These are phyloP conservation scores for Seira ritae DNA, from an alignment of 2,888 invertebrate genomes.

Conservation along the genomic window DNA sequence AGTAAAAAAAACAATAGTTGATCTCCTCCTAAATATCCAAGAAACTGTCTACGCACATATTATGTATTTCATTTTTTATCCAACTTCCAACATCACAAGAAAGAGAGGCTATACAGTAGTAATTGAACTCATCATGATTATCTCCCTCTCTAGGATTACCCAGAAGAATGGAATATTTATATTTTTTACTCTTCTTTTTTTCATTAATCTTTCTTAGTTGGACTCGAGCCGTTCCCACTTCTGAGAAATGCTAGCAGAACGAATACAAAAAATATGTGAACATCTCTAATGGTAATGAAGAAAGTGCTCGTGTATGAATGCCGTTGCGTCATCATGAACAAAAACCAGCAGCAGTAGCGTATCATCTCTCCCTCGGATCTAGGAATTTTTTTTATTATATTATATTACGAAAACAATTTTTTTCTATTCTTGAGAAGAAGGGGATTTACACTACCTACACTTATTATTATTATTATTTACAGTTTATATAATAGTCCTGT, in stretches of 20 bases:
- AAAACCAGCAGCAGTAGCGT: neutral
- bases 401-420: slow-evolving; percentile 7
- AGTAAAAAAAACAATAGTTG: neutral
- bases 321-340: neutral
- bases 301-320: slow-evolving; percentile 8
- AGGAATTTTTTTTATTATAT: neutral
- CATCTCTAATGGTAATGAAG: neutral
- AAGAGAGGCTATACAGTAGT: neutral
- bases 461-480: slow-evolving; percentile 26
- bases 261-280: neutral
- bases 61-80: too few species aligned
- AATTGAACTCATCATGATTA: slow-evolving; percentile 36
- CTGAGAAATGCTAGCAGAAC: slow-evolving; percentile 49
- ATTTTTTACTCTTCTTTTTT: slow-evolving; percentile 47
- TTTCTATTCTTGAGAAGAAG: neutral
- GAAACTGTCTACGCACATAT: neutral
- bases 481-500: slow-evolving; percentile 60
- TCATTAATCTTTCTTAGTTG: neutral
- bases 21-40: slow-evolving; percentile 16
- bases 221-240: slow-evolving; percentile 57
- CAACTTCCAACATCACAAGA: neutral
- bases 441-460: slow-evolving; percentile 5
- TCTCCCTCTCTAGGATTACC: slow-evolving; percentile 24
- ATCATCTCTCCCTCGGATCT: neutral
- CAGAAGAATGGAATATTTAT: slow-evolving; percentile 48